Evolutionary conservation across 1,140 invertebrate genomes (phyloP).

Genomic region (Gonioctena quinquepunctata): DNA sequence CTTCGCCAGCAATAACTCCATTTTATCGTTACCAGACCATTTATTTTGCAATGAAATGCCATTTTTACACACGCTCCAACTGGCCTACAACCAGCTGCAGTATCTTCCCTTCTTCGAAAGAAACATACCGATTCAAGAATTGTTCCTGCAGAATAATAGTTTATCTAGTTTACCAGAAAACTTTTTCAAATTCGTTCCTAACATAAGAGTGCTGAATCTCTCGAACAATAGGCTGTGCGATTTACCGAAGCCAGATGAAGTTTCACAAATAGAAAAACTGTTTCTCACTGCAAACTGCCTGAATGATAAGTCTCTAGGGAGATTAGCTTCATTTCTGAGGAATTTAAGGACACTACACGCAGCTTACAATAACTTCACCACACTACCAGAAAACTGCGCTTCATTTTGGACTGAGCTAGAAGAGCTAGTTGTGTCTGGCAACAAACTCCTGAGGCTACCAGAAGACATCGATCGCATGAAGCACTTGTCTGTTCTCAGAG

Average conservation of each 20-base stretch:
- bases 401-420: slow-evolving; percentile 77
- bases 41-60: slow-evolving; percentile 73
- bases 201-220: slow-evolving; percentile 73
- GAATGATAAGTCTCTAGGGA: slow-evolving; percentile 71
- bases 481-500: slow-evolving; percentile 74
- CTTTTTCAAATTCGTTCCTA: slow-evolving; percentile 74
- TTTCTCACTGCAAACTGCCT: slow-evolving; percentile 79
- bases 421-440: slow-evolving; percentile 81
- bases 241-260: slow-evolving; percentile 65
- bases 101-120: slow-evolving; percentile 71
- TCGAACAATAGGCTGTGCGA: slow-evolving; percentile 76
- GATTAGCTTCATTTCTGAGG: slow-evolving; percentile 58
- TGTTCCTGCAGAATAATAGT: slow-evolving; percentile 78
- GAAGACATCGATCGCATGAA: slow-evolving; percentile 73
- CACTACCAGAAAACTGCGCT: slow-evolving; percentile 74
- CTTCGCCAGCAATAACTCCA: slow-evolving; percentile 74
- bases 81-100: slow-evolving; percentile 76
- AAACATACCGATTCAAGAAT: slow-evolving; percentile 68
- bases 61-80: slow-evolving; percentile 69
- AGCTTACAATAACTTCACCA: slow-evolving; percentile 77
- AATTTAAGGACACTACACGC: slow-evolving; percentile 74
- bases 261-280: slow-evolving; percentile 68
- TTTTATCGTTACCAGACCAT: slow-evolving; percentile 71
- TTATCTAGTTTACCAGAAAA: slow-evolving; percentile 72
- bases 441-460: slow-evolving; percentile 75